Base-by-base conservation (phyloP, 1,140 invertebrate genomes). In the Psilanteris sp. region DNA sequence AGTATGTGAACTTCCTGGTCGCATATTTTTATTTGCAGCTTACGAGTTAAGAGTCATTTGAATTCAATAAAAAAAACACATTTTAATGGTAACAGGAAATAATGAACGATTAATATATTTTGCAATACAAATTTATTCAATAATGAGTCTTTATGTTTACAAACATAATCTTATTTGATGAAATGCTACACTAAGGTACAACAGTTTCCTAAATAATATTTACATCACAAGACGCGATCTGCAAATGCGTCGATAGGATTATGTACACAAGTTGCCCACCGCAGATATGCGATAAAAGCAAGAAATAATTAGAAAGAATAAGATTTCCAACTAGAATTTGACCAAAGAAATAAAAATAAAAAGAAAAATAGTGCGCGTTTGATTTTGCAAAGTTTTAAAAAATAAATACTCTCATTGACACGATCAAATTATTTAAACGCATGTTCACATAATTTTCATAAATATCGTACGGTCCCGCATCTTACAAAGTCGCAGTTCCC, bases 401-500 rank as follows among this genome's bases (percentile, higher is more conserved):
- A 29, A 29, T 29, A 29, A 29, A 29, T 29, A 29, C 1, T 29
- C 8, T 26, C 8, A 5, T 20, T 20, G 2, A 2, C 5, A 2
- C 3, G 24, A 26, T 5, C 8, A 3, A 26, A 26, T 5, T 26
- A 26, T 26, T 26, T 41, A 7, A 3, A 20, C 5, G 27, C 27
- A 1, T 29, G 2, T 66, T 71, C 18, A 72, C 55, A 54, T 62
- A n/a, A 88, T 71, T 18, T 87, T 90, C 79, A 91, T 87, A 62
- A 85, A 91, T 77, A 91, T 90, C 1, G 89, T 88, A 1, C 91
- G 81, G 10, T 91, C 90, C 27, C 90, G 83, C 78, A 91, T 91
- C 61, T 90, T 91, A 13, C 87, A 79, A 13, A 87, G 86, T 16
- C 90, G 83, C 1, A 93, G 84, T 29, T 90, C 88, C 5, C 92